phyloP scores from a whole-genome alignment of 2,888 invertebrate genomes.

The Acronicta psi region DNA sequence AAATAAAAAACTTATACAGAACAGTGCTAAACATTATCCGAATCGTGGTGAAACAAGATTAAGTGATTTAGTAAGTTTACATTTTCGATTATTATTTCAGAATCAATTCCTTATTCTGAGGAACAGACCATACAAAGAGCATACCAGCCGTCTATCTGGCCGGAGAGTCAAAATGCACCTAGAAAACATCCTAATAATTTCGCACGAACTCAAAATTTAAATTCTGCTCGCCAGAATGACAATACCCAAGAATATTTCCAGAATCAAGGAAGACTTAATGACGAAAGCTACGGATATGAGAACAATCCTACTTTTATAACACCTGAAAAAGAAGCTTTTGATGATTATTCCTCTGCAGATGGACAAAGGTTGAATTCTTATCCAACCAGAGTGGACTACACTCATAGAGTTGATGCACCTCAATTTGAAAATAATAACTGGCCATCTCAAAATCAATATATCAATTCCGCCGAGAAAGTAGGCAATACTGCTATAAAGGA shows the following conservation, averaged over 20 bases:
- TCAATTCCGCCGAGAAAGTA: neutral
- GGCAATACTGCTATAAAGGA: neutral
- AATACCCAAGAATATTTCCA: constrained; percentile 15
- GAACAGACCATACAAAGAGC: constrained; percentile 41
- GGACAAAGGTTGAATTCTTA: constrained; percentile 6
- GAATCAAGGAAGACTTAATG: constrained; percentile 15
- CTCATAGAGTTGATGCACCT: constrained; percentile 4
- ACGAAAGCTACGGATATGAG: constrained; percentile 15
- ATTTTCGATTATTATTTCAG: constrained; percentile 46
- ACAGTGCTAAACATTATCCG: neutral
- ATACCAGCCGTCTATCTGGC: constrained; percentile 29
- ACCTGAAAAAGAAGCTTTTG: constrained; percentile 1
- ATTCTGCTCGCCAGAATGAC: constrained; percentile 13
- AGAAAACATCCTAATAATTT: constrained; percentile 24
- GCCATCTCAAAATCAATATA: constrained; percentile 19
- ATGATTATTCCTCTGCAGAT: constrained; percentile 3
- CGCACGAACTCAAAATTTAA: constrained; percentile 42
- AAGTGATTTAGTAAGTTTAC: constrained; percentile 1
- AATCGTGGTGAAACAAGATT: neutral
- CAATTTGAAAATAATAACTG: constrained; percentile 18
- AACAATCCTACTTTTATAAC: constrained; percentile 1
- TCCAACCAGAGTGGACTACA: neutral
- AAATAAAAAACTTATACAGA: no score
- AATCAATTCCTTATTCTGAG: constrained; percentile 45
- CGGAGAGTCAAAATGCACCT: constrained; percentile 24